Evolutionary conservation across 2,888 invertebrate species (phyloP).

Genomic region (Ellobium chinense): DNA sequence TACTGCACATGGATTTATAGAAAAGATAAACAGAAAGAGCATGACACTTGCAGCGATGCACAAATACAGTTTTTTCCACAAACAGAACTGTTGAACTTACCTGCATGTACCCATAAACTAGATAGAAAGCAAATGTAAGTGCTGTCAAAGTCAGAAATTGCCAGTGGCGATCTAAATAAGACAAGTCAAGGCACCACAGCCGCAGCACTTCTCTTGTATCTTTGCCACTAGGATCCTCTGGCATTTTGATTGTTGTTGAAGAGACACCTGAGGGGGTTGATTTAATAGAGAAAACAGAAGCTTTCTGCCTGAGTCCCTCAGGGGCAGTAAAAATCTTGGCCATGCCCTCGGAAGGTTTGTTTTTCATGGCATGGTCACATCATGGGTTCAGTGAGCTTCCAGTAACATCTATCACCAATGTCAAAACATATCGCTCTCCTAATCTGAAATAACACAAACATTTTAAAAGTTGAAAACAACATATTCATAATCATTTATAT

Average conservation of each 20-base stretch:
- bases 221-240: conserved; percentile 28
- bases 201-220: conserved; percentile 62
- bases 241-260: conserved; percentile 28
- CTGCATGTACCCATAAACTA: conserved; percentile 91
- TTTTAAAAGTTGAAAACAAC: too few relatives aligned
- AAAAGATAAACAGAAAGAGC: too few relatives aligned
- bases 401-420: too few relatives aligned
- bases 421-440: too few relatives aligned
- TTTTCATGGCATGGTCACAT: too few relatives aligned
- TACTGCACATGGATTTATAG: too few relatives aligned
- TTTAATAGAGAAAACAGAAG: conserved; percentile 30
- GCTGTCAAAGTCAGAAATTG: conserved; percentile 89
- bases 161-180: conserved; percentile 83
- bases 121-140: conserved; percentile 92
- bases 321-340: conserved; percentile 25
- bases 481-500: too few relatives aligned
- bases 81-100: conserved; percentile 79
- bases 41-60: too few relatives aligned
- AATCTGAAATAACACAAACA: too few relatives aligned
- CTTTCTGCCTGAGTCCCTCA: conserved; percentile 34
- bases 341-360: not conserved
- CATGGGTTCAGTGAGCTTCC: too few relatives aligned
- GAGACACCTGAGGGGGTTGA: conserved; percentile 8
- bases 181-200: conserved; percentile 87
- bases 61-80: too few relatives aligned